Conservation (phyloP, 2,113 vertebrate genomes). For the Garra rufa region DNA sequence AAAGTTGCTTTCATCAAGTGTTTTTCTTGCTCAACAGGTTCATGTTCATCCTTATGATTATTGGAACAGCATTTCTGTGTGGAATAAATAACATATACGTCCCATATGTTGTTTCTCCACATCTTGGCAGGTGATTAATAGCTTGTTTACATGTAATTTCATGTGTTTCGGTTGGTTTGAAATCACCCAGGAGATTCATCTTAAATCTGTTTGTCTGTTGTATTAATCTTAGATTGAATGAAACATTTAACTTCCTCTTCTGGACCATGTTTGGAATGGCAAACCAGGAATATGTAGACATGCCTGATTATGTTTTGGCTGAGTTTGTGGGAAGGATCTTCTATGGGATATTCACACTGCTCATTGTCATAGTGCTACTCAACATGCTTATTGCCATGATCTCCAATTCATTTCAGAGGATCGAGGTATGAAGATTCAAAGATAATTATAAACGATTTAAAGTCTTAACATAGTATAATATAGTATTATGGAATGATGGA, state of each 20-base stretch:
- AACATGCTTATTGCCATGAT: conserved; percentile 95
- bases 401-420: conserved; percentile 93
- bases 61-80: conserved; percentile 89
- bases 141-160: not conserved
- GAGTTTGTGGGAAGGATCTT: conserved; percentile 84
- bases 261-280: conserved; percentile 92
- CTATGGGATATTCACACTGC: conserved; percentile 86
- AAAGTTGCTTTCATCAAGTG: not conserved
- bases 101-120: conserved; percentile 80
- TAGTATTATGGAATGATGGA: not conserved
- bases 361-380: conserved; percentile 89
- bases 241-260: conserved; percentile 90
- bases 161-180: not conserved
- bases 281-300: conserved; percentile 84
- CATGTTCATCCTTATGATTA: conserved; percentile 93
- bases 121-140: conserved; percentile 81
- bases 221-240: conserved; percentile 80
- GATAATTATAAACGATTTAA: not conserved
- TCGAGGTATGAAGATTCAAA: conserved; percentile 78
- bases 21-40: conserved; percentile 73
- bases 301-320: conserved; percentile 80
- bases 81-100: conserved; percentile 92
- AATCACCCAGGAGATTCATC: not conserved
- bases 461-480: not conserved
- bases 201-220: no score